A percentile compares a stretch with the other conserved stretches of the same genome.
phyloP scores from a whole-genome alignment of 2,113 vertebrate species.

The Sapajus apella region DNA sequence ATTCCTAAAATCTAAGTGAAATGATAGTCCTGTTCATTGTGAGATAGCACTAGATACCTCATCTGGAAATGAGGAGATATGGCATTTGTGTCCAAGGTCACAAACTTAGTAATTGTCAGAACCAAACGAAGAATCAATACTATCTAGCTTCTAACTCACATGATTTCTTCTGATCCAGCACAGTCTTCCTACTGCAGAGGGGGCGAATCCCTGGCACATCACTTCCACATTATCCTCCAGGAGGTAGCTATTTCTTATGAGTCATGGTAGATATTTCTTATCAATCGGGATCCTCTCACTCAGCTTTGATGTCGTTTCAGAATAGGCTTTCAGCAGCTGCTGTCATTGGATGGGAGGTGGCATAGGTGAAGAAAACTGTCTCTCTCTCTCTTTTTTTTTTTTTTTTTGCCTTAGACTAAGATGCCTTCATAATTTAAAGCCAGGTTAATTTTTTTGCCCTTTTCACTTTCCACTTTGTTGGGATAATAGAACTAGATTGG shows the following conservation, averaged over 20 bases:
- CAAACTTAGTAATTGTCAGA: background rate
- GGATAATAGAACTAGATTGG: background rate
- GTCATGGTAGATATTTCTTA: background rate
- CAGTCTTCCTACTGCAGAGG: background rate
- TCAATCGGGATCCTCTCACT: background rate
- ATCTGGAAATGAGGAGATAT: background rate
- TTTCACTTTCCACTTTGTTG: conserved; percentile 9
- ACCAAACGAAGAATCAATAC: background rate
- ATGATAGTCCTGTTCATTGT: background rate
- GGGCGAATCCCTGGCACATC: background rate
- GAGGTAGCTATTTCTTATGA: no score
- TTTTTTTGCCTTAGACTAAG: background rate
- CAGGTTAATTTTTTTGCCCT: background rate
- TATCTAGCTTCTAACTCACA: background rate
- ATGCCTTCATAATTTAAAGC: background rate
- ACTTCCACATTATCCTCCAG: background rate
- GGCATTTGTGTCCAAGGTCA: background rate
- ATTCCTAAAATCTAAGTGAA: background rate
- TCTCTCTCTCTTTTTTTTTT: no score
- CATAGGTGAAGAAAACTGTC: background rate
- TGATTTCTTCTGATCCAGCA: background rate
- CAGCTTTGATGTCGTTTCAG: background rate
- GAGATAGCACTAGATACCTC: background rate
- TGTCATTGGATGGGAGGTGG: background rate
- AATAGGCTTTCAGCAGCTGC: background rate